A percentile compares a stretch with the other conserved stretches of the same genome.
Evolutionary conservation across 64 coral and sea anemone species (phyloP).

Genomic region (Anthopleura sola): DNA sequence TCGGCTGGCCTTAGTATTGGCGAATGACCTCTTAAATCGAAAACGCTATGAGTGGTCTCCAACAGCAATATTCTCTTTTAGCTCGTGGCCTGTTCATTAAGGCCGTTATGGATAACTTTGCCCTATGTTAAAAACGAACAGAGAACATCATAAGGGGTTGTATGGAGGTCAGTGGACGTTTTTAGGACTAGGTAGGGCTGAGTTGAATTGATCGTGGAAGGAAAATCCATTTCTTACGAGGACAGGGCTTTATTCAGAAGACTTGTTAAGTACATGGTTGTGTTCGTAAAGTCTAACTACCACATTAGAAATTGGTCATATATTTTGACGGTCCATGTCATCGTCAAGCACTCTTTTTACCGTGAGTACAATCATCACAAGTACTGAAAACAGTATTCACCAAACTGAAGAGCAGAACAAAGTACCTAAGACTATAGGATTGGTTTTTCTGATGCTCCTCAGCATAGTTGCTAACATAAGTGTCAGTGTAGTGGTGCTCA

Average conservation of each 20-base stretch:
- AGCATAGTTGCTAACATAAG: slow-evolving; percentile 46
- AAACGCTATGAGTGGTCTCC: not conserved
- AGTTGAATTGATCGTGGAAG: too few species aligned
- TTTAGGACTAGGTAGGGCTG: too few species aligned
- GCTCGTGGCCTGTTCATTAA: too few species aligned
- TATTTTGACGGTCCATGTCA: not conserved
- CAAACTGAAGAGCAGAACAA: not conserved
- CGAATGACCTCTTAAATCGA: not conserved
- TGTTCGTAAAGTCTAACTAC: too few species aligned
- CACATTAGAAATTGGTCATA: too few species aligned
- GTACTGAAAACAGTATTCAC: not conserved
- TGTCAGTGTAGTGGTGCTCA: slow-evolving; percentile 51
- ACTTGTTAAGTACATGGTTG: too few species aligned
- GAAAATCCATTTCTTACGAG: too few species aligned
- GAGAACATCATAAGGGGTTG: too few species aligned
- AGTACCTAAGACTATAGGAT: not conserved
- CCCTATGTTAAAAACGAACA: not conserved
- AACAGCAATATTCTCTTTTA: not conserved
- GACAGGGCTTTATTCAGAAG: too few species aligned
- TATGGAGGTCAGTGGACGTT: too few species aligned
- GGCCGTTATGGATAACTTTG: not conserved
- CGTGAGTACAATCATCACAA: not conserved
- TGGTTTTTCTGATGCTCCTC: slow-evolving; percentile 24
- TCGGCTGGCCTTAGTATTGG: not conserved
- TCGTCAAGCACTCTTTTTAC: not conserved